Conservation (phyloP, 2,888 invertebrate genomes). For the Cylloceria caligata region DNA sequence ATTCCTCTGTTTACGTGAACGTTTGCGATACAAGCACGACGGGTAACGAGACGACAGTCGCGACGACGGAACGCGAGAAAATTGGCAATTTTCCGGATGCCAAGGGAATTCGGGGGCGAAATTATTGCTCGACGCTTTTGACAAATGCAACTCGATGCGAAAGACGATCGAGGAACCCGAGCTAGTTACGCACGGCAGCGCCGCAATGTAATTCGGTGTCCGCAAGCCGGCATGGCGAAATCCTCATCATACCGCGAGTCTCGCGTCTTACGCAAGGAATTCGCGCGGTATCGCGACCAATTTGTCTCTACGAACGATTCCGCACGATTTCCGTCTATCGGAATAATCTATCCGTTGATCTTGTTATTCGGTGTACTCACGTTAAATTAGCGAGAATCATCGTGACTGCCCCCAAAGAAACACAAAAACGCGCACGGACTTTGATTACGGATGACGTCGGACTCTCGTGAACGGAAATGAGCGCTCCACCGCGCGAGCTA, state of each 20-base stretch:
- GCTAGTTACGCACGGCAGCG: slow-evolving; percentile 23
- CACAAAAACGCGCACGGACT: slow-evolving; percentile 79
- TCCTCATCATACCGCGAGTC: slow-evolving; percentile 10
- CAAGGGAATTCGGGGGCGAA: background rate
- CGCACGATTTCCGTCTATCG: slow-evolving; percentile 63
- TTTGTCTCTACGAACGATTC: slow-evolving; percentile 73
- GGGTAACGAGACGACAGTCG: slow-evolving; percentile 22
- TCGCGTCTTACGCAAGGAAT: slow-evolving; percentile 72
- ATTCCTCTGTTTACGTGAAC: slow-evolving; percentile 65
- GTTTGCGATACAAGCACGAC: slow-evolving; percentile 22
- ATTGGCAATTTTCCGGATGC: background rate
- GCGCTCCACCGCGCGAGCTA: slow-evolving; percentile 71
- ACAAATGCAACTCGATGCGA: too few species aligned
- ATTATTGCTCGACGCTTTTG: background rate
- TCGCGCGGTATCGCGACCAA: slow-evolving; percentile 77
- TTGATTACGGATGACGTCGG: slow-evolving; percentile 80
- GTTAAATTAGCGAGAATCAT: slow-evolving; percentile 82
- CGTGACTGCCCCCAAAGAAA: slow-evolving; percentile 80
- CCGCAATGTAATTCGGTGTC: slow-evolving; percentile 43
- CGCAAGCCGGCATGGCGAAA: slow-evolving; percentile 71
- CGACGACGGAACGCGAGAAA: background rate
- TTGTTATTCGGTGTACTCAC: slow-evolving; percentile 75
- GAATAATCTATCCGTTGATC: background rate
- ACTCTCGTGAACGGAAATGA: slow-evolving; percentile 80
- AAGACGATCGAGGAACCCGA: slow-evolving; percentile 33